Evolutionary conservation across 2,113 vertebrate species (phyloP), one percentile per base, ranked within the genome.

Genomic region (Heterotilapia buettikoferi): DNA sequence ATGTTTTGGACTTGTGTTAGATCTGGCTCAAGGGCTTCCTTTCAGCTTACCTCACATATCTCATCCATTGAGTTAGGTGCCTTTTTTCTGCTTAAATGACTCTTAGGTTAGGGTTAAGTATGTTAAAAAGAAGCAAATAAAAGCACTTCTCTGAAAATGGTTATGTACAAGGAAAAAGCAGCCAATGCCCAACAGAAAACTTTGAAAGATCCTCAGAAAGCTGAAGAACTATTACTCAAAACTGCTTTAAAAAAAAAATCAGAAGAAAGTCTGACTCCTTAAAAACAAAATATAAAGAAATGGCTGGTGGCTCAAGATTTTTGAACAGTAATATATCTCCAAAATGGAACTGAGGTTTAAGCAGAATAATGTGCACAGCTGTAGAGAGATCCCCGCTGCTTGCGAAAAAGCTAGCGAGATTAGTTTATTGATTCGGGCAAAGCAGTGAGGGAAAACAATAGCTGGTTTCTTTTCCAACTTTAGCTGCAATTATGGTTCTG

Each of bases 261-360:
- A 21, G 63, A 68, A 1, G 9, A 68, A 1, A 2, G 36, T 0
- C 19, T 21, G 63, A 40, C 12, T 71, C 66, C 36, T 24, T 43
- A 24, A 9, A 71, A 71, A 16, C 36, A 71, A 43, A 71, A 9
- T 43, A 26, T 9, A 43, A 45, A 71, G n/a, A 71, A 16, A 43
- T 16, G 13, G 14, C 9, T 31, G 29, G 9, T 61, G 14, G 59
- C 14, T 33, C 14, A 18, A 61, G 5, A 4, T 18, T 61, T 61
- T 31, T 18, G 26, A 29, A 18, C n/a, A 71, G 21, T 26, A 18
- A 6, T 26, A 24, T 45, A 16, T 3, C n/a, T 45, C 13, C 38
- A 73, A 71, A 45, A 16, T 45, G 8, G 21, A 38, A 45, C n/a
- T 1, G 21, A 45, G 38, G 14, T 26, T 73, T 71, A 71, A 71